A percentile compares a stretch with the other conserved stretches of the same genome.
phyloP scores from a whole-genome alignment of 2,113 vertebrate genomes.

The Peromyscus leucopus region DNA sequence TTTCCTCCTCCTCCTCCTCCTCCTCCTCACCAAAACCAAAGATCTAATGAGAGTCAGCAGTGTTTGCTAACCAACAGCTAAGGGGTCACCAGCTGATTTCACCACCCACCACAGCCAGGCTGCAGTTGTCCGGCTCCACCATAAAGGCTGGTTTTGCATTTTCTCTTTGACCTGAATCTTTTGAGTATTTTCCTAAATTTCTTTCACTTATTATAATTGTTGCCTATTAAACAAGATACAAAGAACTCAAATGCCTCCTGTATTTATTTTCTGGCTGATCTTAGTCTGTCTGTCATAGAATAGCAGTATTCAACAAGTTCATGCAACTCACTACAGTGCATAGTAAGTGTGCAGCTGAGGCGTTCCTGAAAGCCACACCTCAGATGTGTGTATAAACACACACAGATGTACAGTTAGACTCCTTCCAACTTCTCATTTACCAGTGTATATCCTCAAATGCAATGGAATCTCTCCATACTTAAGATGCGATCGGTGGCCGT shows the following conservation, averaged over 20 bases:
- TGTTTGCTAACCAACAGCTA: background rate
- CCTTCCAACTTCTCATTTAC: background rate
- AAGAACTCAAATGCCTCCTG: background rate
- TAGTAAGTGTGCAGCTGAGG: background rate
- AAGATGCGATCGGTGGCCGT: background rate
- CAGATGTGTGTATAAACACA: too few relatives aligned
- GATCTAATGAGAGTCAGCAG: background rate
- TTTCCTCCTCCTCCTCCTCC: background rate
- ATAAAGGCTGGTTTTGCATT: background rate
- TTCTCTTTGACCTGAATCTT: conserved; percentile 9
- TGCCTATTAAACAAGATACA: conserved; percentile 15
- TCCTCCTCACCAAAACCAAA: background rate
- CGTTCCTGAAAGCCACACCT: background rate
- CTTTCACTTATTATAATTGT: background rate
- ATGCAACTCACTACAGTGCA: background rate
- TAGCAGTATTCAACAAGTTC: background rate
- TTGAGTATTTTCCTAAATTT: background rate
- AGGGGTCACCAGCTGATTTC: background rate
- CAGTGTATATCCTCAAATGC: background rate
- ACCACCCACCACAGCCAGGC: background rate
- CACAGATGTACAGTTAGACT: background rate
- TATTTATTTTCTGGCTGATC: background rate
- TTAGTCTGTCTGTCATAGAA: background rate
- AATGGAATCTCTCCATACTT: background rate
- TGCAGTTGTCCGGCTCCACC: background rate